phyloP scores from a whole-genome alignment of 2,797 vertebrate species.

The Adrianichthys oophorus region DNA sequence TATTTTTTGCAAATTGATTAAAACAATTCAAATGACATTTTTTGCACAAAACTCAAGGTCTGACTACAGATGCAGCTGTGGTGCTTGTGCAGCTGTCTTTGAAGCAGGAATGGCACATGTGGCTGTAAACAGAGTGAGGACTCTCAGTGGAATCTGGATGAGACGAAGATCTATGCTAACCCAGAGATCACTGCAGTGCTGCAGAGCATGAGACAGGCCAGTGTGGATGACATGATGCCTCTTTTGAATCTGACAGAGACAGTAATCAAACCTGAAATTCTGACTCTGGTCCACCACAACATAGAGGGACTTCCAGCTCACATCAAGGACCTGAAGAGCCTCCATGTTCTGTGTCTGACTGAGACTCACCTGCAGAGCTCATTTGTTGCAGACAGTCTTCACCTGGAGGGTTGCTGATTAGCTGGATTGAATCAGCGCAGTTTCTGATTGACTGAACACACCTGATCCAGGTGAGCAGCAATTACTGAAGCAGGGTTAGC shows the following conservation, averaged over 20 bases:
- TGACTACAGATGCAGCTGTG: background rate
- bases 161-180: background rate
- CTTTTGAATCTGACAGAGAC: background rate
- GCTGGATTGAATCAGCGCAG: too few species aligned
- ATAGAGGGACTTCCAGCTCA: background rate
- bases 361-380: slow-evolving; percentile 1
- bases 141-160: background rate
- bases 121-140: background rate
- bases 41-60: slow-evolving; percentile 1
- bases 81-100: too few species aligned
- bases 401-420: background rate
- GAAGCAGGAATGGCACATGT: background rate
- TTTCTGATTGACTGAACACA: too few species aligned
- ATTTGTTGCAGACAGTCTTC: background rate
- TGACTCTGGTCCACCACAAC: slow-evolving; percentile 2
- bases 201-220: background rate
- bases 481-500: too few species aligned
- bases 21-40: too few species aligned
- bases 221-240: background rate
- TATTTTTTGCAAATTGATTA: too few species aligned
- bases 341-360: slow-evolving; percentile 1
- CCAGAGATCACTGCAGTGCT: background rate
- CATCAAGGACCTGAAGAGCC: background rate
- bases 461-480: too few species aligned
- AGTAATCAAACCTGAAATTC: too few species aligned